Conservation (phyloP, 2,113 vertebrate species). For the Neodontobutis hainanensis region DNA sequence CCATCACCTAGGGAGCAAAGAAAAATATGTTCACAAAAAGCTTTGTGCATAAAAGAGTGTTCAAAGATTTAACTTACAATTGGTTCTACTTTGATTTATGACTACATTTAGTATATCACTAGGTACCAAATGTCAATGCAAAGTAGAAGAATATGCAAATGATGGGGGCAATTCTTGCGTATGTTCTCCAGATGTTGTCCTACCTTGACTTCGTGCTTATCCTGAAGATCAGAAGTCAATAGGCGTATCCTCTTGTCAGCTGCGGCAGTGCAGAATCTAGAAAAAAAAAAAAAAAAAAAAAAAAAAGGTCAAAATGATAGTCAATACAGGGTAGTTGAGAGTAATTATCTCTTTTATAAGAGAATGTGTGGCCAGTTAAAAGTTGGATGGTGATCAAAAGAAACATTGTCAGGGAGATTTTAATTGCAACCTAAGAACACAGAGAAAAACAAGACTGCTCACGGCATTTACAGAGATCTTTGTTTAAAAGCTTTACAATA, state of each 20-base stretch:
- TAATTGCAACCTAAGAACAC: constrained; percentile 74
- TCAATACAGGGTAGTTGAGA: constrained; percentile 31
- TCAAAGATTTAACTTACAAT: constrained; percentile 9
- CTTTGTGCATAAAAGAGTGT: constrained; percentile 5
- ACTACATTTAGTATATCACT: constrained; percentile 37
- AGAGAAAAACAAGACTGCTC: constrained; percentile 64
- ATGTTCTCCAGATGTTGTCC: constrained; percentile 61
- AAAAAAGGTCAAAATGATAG: constrained; percentile 49
- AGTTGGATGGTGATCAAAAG: constrained; percentile 53
- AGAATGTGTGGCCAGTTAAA: constrained; percentile 54
- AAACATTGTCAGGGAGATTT: constrained; percentile 65
- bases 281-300: constrained; percentile 18
- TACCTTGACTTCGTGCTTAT: constrained; percentile 92
- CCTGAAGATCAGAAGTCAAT: constrained; percentile 91
- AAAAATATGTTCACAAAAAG: constrained; percentile 32
- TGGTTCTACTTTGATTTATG: not conserved
- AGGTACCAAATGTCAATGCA: constrained; percentile 44
- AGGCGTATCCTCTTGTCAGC: constrained; percentile 89
- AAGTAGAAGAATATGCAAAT: constrained; percentile 33
- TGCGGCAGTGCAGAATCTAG: constrained; percentile 92
- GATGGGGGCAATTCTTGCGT: constrained; percentile 43
- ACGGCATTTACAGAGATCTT: constrained; percentile 61
- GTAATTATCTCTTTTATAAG: constrained; percentile 23
- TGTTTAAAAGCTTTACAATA: constrained; percentile 36
- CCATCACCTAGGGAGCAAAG: constrained; percentile 82